Evolutionary conservation across 1,140 invertebrate species (phyloP).

Genomic region (Penaeus indicus): DNA sequence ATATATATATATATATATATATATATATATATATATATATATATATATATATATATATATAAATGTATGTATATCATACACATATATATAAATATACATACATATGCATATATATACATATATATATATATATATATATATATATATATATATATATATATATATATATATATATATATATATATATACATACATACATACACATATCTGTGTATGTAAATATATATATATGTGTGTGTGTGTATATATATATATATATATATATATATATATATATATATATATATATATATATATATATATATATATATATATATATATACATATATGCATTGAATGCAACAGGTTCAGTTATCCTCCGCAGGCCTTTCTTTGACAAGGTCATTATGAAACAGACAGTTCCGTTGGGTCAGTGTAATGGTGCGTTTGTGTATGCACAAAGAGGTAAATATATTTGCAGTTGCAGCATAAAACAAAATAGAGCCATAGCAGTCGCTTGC

Average conservation of each 20-base stretch:
- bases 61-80: constrained; percentile 19
- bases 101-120: constrained; percentile 15
- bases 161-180: constrained; percentile 14
- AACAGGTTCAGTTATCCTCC: too few relatives aligned
- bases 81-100: background rate
- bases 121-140: background rate
- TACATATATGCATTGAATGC: background rate
- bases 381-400: too few relatives aligned
- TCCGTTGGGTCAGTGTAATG: too few relatives aligned
- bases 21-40: background rate
- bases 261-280: background rate
- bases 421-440: too few relatives aligned
- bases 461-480: too few relatives aligned
- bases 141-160: constrained; percentile 17
- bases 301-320: background rate
- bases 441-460: too few relatives aligned
- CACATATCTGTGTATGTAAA: background rate
- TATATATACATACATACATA: background rate
- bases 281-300: background rate
- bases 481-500: too few relatives aligned
- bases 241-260: background rate
- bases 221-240: constrained; percentile 14
- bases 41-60: background rate
- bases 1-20: background rate
- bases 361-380: too few relatives aligned